Base-by-base conservation (phyloP, 2,113 vertebrate species). In the Lepus americanus region DNA sequence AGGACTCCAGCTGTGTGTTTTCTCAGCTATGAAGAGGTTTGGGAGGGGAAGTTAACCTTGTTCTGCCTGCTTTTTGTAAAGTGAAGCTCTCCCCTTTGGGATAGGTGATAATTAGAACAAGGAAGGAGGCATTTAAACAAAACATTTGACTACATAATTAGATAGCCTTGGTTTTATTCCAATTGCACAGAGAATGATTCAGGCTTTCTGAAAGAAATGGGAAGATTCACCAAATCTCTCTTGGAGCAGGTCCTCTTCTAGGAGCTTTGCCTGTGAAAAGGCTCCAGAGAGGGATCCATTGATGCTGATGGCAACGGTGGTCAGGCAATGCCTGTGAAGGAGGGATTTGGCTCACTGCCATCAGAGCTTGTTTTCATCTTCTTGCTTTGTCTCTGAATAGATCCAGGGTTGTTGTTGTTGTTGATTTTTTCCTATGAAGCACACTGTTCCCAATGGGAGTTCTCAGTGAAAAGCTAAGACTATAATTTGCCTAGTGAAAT, bases 71-170 rank as follows among this genome's bases (percentile, higher is more conserved):
- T 88, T 80, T 95, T 94, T 94, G 81, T 90, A 83, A 92, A 94
- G 31, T 39, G 90, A 95, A 90, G 85, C 29, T 74, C 88, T 92
- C 29, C 33, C 87, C 78, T 97, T 95, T 94, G 88, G 87, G 94
- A 92, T 23, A 92, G 92, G 85, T 97, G 85, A 97, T 95, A 97
- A 97, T 97, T 97, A 95, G 88, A 97, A 97, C 69, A 90, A 96
- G 94, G 89, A 97, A 83, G 74, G 88, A 94, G 73, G 81, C 82
- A 86, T 92, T 95, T 97, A 95, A 92, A 64, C 92, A 94, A 93
- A 96, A 95, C 69, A 92, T 92, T 95, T 95, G 92, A 96, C 92
- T 97, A 89, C 94, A 95, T 97, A 97, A 96, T 97, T 97, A 96
- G 88, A 78, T 70, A 95, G 85, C 3, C 79, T 94, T 85, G 10